Evolutionary conservation across 2,888 invertebrate genomes (phyloP).

Genomic region (Eristalis pertinax): DNA sequence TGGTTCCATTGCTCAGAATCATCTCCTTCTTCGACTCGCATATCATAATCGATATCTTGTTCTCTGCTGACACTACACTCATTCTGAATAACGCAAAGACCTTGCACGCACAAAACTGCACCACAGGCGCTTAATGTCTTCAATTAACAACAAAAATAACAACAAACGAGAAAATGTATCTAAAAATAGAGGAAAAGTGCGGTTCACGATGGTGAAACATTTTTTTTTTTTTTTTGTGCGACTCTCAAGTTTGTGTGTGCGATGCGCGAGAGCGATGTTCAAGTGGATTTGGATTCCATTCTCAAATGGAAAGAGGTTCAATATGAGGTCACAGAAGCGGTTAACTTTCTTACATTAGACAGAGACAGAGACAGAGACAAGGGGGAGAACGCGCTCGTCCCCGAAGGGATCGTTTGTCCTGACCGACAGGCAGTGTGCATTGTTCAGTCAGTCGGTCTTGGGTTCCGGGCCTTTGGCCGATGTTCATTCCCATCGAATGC

Average conservation of each 20-base stretch:
- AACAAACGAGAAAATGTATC: not conserved
- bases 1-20: slow-evolving; percentile 61
- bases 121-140: slow-evolving; percentile 1
- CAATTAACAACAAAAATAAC: slow-evolving; percentile 1
- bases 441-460: slow-evolving; percentile 27
- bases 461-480: slow-evolving; percentile 31
- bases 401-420: slow-evolving; percentile 48
- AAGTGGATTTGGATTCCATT: slow-evolving; percentile 9
- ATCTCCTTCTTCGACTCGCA: slow-evolving; percentile 73
- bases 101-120: not conserved
- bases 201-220: not conserved
- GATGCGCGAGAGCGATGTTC: slow-evolving; percentile 11
- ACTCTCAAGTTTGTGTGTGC: slow-evolving; percentile 50
- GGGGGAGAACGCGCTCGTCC: not conserved
- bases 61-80: slow-evolving; percentile 72
- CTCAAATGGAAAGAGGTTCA: slow-evolving; percentile 27
- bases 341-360: slow-evolving; percentile 9
- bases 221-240: slow-evolving; percentile 11
- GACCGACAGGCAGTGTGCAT: slow-evolving; percentile 24
- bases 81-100: slow-evolving; percentile 50
- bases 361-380: not conserved
- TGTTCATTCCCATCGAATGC: slow-evolving; percentile 39
- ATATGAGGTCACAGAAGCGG: slow-evolving; percentile 26
- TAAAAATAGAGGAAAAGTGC: not conserved
- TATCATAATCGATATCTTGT: slow-evolving; percentile 73